Percentiles rank a stretch among this genome's conserved stretches.
phyloP scores from a whole-genome alignment of 2,888 invertebrate genomes.

The Thalpophila matura region DNA sequence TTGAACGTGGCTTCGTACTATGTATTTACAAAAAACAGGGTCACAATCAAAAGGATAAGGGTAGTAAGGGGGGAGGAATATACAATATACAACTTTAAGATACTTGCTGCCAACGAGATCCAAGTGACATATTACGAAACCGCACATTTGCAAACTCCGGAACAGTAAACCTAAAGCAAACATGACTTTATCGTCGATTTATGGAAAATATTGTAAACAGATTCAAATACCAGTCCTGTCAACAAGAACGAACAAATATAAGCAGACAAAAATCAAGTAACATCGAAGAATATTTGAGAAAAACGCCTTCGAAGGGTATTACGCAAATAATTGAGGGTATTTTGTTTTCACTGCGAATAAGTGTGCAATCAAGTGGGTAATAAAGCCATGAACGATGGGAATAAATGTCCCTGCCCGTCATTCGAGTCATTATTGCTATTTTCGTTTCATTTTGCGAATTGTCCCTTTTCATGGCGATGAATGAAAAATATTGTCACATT shows the following conservation, averaged over 20 bases:
- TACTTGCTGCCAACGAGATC: constrained; percentile 26
- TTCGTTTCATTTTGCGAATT: constrained; percentile 34
- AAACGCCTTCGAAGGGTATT: constrained; percentile 40
- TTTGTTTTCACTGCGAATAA: constrained; percentile 54
- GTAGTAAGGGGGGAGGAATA: too few relatives aligned
- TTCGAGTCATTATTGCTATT: constrained; percentile 48
- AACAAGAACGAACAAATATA: constrained; percentile 49
- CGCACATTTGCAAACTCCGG: constrained; percentile 48
- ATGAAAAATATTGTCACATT: constrained; percentile 27
- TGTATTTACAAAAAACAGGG: too few relatives aligned
- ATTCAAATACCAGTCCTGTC: constrained; percentile 63
- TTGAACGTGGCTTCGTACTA: too few relatives aligned
- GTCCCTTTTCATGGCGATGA: constrained; percentile 14
- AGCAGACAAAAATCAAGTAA: constrained; percentile 16
- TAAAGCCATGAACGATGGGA: constrained; percentile 58
- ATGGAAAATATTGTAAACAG: constrained; percentile 68
- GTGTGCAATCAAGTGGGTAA: constrained; percentile 54
- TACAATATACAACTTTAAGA: too few relatives aligned
- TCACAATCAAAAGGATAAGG: too few relatives aligned
- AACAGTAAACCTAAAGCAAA: constrained; percentile 49
- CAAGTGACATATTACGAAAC: constrained; percentile 24
- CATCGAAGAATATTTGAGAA: constrained; percentile 20
- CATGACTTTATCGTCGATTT: constrained; percentile 53
- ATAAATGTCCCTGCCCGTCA: constrained; percentile 58
- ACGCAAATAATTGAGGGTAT: constrained; percentile 52